phyloP scores from a whole-genome alignment of 1,140 invertebrate species.

The Euwallacea similis region DNA sequence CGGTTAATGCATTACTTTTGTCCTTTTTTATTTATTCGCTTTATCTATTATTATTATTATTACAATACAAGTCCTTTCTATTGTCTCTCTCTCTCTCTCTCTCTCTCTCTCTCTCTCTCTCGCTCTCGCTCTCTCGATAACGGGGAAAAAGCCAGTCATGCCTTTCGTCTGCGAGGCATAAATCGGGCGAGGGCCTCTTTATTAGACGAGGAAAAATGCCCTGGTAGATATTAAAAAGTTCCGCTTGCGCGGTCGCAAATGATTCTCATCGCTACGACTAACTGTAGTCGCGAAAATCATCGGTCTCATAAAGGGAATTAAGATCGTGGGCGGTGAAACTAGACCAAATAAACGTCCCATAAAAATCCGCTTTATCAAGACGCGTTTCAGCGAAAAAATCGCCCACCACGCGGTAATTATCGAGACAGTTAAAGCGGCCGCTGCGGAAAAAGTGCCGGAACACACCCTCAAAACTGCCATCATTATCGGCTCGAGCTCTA shows the following conservation, averaged over 20 bases:
- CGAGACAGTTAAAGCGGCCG: background rate
- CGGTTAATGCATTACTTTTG: constrained; percentile 5
- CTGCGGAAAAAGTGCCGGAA: constrained; percentile 19
- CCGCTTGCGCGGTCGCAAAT: constrained; percentile 12
- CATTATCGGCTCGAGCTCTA: constrained; percentile 23
- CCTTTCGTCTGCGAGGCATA: constrained; percentile 1
- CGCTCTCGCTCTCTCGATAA: background rate
- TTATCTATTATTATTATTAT: too few relatives aligned
- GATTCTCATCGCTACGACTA: background rate
- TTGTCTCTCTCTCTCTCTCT: background rate
- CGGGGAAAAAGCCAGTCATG: constrained; percentile 3
- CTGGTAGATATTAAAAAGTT: constrained; percentile 20
- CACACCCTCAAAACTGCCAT: constrained; percentile 29
- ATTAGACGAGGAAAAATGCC: background rate
- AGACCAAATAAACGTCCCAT: constrained; percentile 7
- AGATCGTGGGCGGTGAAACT: constrained; percentile 19
- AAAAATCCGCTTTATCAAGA: background rate
- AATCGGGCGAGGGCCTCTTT: background rate
- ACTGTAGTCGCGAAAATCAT: background rate
- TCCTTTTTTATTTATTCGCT: background rate
- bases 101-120: too few relatives aligned
- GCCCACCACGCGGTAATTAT: constrained; percentile 24
- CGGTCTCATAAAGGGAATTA: too few relatives aligned
- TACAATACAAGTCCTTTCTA: background rate
- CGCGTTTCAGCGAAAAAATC: constrained; percentile 20